phyloP scores from a whole-genome alignment of 30 jellyfish, hydroid and myxozoan species.

The Rhopilema esculentum region DNA sequence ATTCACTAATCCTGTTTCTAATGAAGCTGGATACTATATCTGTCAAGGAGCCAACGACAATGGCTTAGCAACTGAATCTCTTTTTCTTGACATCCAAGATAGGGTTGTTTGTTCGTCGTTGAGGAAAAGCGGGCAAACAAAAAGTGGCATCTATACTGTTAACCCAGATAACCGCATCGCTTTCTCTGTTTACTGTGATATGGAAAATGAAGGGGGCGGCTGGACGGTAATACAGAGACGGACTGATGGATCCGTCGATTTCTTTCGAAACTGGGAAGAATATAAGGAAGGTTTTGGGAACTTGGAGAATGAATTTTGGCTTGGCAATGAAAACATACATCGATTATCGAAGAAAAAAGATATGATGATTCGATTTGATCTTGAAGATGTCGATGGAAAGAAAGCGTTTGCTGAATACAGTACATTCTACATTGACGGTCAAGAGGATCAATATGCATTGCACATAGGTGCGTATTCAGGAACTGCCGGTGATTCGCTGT shows the following conservation, averaged over 20 bases:
- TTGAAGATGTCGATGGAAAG: constrained; percentile 18
- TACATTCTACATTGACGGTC: constrained; percentile 22
- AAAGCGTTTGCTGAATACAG: constrained; percentile 45
- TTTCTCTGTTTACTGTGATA: constrained; percentile 27
- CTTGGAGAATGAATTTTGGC: constrained; percentile 38
- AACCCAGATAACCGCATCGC: constrained; percentile 31
- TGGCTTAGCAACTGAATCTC: not conserved
- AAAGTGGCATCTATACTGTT: constrained; percentile 21
- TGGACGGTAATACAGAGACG: constrained; percentile 63
- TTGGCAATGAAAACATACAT: constrained; percentile 49
- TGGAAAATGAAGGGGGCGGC: constrained; percentile 42
- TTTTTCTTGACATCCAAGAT: not conserved
- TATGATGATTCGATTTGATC: constrained; percentile 37
- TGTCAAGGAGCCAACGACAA: constrained; percentile 12
- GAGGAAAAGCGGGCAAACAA: not conserved
- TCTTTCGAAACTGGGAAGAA: constrained; percentile 38
- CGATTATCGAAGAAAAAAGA: constrained; percentile 13
- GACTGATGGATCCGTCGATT: constrained; percentile 35
- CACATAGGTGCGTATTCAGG: constrained; percentile 12
- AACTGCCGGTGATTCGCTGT: constrained; percentile 29
- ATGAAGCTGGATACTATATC: constrained; percentile 11
- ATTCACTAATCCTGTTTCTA: not conserved
- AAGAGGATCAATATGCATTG: constrained; percentile 1
- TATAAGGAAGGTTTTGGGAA: constrained; percentile 49
- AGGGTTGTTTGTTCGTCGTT: not conserved